Evolutionary conservation across 1,140 invertebrate genomes (phyloP).

Genomic region (Ylistrum balloti): DNA sequence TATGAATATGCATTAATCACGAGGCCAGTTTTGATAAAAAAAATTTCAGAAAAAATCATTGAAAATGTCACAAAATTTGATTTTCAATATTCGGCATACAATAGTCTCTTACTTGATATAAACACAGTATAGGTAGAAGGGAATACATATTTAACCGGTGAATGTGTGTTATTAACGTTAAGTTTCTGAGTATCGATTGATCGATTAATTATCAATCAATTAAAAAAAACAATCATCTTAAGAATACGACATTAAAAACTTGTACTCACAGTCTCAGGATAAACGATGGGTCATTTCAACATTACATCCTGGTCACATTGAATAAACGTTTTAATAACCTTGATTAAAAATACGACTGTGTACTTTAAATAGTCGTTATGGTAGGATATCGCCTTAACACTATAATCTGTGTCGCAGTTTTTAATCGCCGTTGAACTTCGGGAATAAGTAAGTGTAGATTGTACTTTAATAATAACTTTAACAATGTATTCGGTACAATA

Average conservation of each 20-base stretch:
- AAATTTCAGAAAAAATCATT: too few relatives aligned
- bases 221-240: too few relatives aligned
- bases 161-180: too few relatives aligned
- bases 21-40: too few relatives aligned
- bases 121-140: too few relatives aligned
- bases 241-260: background rate
- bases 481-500: background rate
- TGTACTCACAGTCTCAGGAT: background rate
- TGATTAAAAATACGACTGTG: background rate
- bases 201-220: too few relatives aligned
- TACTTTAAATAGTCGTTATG: constrained; percentile 17
- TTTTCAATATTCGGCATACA: too few relatives aligned
- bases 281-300: background rate
- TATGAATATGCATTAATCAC: too few relatives aligned
- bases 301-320: background rate
- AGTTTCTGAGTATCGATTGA: too few relatives aligned
- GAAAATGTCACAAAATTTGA: too few relatives aligned
- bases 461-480: background rate
- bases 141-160: too few relatives aligned
- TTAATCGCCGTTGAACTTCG: background rate
- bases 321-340: background rate
- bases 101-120: too few relatives aligned
- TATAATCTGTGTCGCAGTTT: background rate
- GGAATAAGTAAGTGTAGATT: background rate
- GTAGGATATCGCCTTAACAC: background rate